phyloP scores from a whole-genome alignment of 2,888 invertebrate species.

The Nebria brevicollis region DNA sequence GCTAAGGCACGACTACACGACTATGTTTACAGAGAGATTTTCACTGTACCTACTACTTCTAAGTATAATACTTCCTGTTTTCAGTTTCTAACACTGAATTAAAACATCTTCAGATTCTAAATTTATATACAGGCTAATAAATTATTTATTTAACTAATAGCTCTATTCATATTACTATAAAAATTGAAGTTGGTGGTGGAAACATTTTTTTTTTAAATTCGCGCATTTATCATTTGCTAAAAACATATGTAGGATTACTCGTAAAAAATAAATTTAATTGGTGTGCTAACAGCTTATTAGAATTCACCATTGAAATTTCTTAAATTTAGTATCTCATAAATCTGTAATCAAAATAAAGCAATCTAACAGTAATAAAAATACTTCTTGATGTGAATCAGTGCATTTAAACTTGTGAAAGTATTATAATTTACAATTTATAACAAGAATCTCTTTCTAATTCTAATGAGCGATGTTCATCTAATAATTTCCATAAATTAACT shows the following conservation, averaged over 20 bases:
- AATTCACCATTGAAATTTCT: too few species aligned
- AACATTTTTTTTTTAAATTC: too few species aligned
- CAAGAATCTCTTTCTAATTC: neutral
- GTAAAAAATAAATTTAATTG: too few species aligned
- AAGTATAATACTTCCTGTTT: constrained; percentile 5
- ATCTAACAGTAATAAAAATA: neutral
- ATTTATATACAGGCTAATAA: too few species aligned
- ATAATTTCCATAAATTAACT: neutral
- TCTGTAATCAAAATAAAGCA: neutral
- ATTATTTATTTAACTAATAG: too few species aligned
- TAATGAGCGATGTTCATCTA: neutral
- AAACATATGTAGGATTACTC: too few species aligned
- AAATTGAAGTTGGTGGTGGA: too few species aligned
- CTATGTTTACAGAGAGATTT: constrained; percentile 38
- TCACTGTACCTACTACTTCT: neutral
- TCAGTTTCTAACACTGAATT: neutral
- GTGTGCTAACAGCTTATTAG: too few species aligned
- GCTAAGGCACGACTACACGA: constrained; percentile 22
- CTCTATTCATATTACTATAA: too few species aligned
- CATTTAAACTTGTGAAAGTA: neutral
- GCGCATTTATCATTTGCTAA: too few species aligned
- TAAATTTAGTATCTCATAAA: too few species aligned
- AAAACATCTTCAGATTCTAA: neutral
- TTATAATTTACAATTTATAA: neutral
- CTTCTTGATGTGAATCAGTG: neutral